These are phyloP conservation scores for Drosophila sordidula DNA, from an alignment of 2,888 invertebrate species.

Conservation along the genomic window DNA sequence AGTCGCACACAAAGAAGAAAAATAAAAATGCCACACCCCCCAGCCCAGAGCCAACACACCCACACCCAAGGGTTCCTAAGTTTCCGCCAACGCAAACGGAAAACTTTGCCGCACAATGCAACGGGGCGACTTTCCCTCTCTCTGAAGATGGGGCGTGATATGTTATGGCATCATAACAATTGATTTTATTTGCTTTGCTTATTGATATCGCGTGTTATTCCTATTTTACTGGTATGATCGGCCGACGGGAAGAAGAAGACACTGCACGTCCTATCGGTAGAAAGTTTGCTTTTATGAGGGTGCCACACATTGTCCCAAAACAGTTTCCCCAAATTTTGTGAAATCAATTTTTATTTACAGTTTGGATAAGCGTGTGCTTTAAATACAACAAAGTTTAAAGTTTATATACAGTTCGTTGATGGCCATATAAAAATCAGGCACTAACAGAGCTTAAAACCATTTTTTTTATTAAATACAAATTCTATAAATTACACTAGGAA, in stretches of 20 bases:
- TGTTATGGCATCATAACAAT: slow-evolving; percentile 79
- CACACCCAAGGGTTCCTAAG: slow-evolving; percentile 26
- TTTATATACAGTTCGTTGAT: slow-evolving; percentile 7
- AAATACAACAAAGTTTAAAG: slow-evolving; percentile 19
- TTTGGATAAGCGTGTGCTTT: slow-evolving; percentile 17
- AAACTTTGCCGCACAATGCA: slow-evolving; percentile 64
- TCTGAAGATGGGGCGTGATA: slow-evolving; percentile 49
- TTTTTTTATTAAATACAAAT: slow-evolving; percentile 5
- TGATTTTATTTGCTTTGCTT: slow-evolving; percentile 73
- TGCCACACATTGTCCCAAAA: slow-evolving; percentile 14
- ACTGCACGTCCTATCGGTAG: slow-evolving; percentile 32
- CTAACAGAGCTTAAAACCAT: not conserved
- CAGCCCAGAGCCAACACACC: not conserved
- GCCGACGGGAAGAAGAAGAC: slow-evolving; percentile 13
- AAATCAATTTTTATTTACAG: slow-evolving; percentile 42
- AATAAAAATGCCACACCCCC: slow-evolving; percentile 33
- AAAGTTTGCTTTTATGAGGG: slow-evolving; percentile 39
- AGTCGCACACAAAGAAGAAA: slow-evolving; percentile 57
- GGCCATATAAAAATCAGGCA: too few species aligned
- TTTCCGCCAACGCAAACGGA: slow-evolving; percentile 64
- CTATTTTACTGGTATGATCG: slow-evolving; percentile 52
- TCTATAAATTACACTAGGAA: slow-evolving; percentile 1
- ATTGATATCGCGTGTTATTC: slow-evolving; percentile 71
- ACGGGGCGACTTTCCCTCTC: slow-evolving; percentile 19
- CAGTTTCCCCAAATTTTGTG: slow-evolving; percentile 20